Conservation (phyloP, 2,888 invertebrate genomes). For the Tyria jacobaeae region DNA sequence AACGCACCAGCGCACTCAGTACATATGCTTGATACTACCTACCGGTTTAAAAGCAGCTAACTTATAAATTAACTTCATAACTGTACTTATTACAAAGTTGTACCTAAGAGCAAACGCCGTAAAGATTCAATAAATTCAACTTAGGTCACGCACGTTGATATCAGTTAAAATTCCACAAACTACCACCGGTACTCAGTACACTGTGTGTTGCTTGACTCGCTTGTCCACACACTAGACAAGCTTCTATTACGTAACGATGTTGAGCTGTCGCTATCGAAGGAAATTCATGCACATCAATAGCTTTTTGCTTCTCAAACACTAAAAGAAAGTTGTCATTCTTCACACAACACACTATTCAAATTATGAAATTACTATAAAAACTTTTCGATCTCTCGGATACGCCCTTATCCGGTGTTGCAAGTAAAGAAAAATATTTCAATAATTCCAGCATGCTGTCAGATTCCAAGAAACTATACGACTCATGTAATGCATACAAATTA, state of each 20-base stretch:
- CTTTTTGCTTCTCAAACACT: background rate
- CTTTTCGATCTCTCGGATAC: background rate
- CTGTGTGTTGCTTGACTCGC: slow-evolving; percentile 41
- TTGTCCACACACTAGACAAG: slow-evolving; percentile 39
- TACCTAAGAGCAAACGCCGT: slow-evolving; percentile 21
- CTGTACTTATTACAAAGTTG: slow-evolving; percentile 6
- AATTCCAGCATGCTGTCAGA: slow-evolving; percentile 7
- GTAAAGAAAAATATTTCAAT: slow-evolving; percentile 21
- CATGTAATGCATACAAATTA: slow-evolving; percentile 11
- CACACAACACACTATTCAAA: background rate
- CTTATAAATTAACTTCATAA: slow-evolving; percentile 9
- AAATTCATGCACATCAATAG: background rate
- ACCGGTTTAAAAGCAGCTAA: background rate
- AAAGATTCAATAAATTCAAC: slow-evolving; percentile 25
- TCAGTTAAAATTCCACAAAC: slow-evolving; percentile 54
- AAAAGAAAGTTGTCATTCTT: background rate
- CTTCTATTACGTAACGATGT: slow-evolving; percentile 38
- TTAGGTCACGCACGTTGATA: slow-evolving; percentile 40
- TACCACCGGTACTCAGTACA: slow-evolving; percentile 41
- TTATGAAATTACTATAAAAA: background rate
- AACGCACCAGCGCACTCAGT: background rate
- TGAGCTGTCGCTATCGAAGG: slow-evolving; percentile 12
- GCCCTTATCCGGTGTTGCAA: slow-evolving; percentile 2
- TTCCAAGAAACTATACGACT: slow-evolving; percentile 11
- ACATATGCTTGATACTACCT: background rate